Evolutionary conservation across 2,113 vertebrate genomes (phyloP), one percentile per base, ranked within the genome.

Genomic region (sheep (Ovis aries)): DNA sequence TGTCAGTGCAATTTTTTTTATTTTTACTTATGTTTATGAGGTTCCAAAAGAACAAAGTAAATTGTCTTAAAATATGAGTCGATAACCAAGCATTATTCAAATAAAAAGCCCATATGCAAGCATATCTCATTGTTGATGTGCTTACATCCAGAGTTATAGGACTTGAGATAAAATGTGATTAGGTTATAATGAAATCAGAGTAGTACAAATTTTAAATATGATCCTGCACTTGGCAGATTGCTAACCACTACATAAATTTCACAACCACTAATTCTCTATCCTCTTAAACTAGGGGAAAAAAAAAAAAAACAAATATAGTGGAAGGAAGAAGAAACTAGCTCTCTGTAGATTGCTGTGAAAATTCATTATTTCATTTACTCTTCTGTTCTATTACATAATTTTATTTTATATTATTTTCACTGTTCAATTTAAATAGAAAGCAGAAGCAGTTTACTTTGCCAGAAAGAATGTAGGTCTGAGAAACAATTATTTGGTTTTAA

Each of bases 151-250:
- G 80, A 95, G 19, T 93, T 97, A 96, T 95, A 23, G 10, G 43
- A 84, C 10, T 53, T 55, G 23, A 33, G 27, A 78, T 91, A 96
- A 92, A 95, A 82, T 89, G 60, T 89, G 29, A 95, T 97, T 95
- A 85, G 97, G 98, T 97, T 95, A 90, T 89, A 95, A 95, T 97
- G 93, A 97, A 97, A 45, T 96, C 77, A 97, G 25, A 83, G 64
- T 82, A 92, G 87, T 82, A 90, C 62, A 98, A 77, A 94, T 86
- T 90, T 96, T 91, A 88, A 91, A 97, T 97, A 96, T 96, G 82
- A 71, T 55, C 7, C 64, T 52, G 87, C 21, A 40, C 71, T 94
- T 83, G 96, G 82, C 59, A 97, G 85, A 96, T 83, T 95, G 94
- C 60, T 96, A 95, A 90, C 67, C 71, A 95, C 19, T 27, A n/a